These are phyloP conservation scores for Salticus scenicus DNA, from an alignment of 2,888 invertebrate species.

Conservation along the genomic window DNA sequence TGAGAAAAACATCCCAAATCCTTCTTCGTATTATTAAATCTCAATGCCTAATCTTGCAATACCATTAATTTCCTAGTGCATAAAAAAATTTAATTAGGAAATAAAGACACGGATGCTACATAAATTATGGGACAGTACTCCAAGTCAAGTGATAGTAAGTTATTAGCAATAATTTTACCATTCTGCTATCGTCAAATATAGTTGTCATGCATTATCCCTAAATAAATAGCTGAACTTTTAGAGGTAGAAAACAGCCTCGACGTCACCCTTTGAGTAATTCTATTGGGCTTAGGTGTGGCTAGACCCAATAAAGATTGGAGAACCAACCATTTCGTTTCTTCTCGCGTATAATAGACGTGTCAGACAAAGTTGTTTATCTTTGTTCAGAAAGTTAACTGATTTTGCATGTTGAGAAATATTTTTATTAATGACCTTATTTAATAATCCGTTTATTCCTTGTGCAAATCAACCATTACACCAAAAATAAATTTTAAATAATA, in stretches of 20 bases:
- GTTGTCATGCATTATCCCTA: neutral
- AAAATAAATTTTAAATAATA: neutral
- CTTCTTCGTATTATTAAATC: too few species aligned
- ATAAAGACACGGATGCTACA: too few species aligned
- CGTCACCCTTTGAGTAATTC: conserved; percentile 59
- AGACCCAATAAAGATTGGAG: too few species aligned
- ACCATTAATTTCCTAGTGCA: too few species aligned
- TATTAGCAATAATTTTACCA: too few species aligned
- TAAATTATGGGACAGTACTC: too few species aligned
- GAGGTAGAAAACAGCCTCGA: neutral
- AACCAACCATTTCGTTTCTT: neutral
- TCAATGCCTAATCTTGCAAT: too few species aligned
- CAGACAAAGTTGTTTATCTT: neutral
- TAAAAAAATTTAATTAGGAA: too few species aligned
- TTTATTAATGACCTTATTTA: neutral
- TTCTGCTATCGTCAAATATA: neutral
- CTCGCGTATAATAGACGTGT: neutral
- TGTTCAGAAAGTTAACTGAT: neutral
- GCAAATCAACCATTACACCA: neutral
- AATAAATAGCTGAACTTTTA: neutral
- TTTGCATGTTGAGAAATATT: neutral
- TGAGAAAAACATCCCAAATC: too few species aligned
- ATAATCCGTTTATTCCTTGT: neutral
- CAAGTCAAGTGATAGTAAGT: too few species aligned
- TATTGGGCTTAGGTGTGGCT: conserved; percentile 51